Percentiles rank a stretch among this genome's conserved stretches.
phyloP scores from a whole-genome alignment of 2,888 invertebrate species.

The Crossocerus cetratus region DNA sequence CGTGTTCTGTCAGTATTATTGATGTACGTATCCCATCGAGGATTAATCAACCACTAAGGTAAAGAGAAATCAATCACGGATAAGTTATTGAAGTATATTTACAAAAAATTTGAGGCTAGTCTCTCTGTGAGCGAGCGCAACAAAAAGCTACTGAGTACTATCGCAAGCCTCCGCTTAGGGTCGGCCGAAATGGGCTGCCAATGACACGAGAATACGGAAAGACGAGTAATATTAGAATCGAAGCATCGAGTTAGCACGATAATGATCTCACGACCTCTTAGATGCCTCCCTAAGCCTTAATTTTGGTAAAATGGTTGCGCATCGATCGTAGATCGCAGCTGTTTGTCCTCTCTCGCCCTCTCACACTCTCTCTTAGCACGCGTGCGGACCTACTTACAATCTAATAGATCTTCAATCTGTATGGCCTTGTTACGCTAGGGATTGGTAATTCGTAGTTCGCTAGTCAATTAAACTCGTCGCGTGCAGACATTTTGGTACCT shows the following conservation, averaged over 20 bases:
- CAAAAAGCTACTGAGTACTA: slow-evolving; percentile 49
- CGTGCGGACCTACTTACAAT: slow-evolving; percentile 51
- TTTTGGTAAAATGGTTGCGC: slow-evolving; percentile 53
- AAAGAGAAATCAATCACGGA: slow-evolving; percentile 33
- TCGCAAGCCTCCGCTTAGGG: neutral
- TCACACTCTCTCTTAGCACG: slow-evolving; percentile 8
- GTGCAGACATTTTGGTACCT: slow-evolving; percentile 53
- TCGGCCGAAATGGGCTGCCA: slow-evolving; percentile 8
- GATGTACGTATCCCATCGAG: slow-evolving; percentile 2
- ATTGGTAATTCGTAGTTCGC: slow-evolving; percentile 54
- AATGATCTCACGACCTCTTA: slow-evolving; percentile 7
- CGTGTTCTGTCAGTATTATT: too few relatives aligned
- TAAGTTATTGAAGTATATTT: slow-evolving; percentile 57
- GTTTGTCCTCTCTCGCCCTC: neutral
- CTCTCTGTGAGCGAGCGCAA: slow-evolving; percentile 38
- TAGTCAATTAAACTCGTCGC: slow-evolving; percentile 47
- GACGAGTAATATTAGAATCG: slow-evolving; percentile 12
- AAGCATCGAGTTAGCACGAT: slow-evolving; percentile 11
- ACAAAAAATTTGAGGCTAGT: slow-evolving; percentile 53
- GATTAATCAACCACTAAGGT: slow-evolving; percentile 24
- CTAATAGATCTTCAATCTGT: slow-evolving; percentile 62
- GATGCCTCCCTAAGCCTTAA: neutral
- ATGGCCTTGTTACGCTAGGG: slow-evolving; percentile 60
- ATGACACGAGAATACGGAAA: slow-evolving; percentile 13
- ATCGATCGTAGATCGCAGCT: slow-evolving; percentile 33